These are phyloP conservation scores for Drosophila lacteicornis DNA, from an alignment of 1,140 invertebrate species.

Conservation along the genomic window DNA sequence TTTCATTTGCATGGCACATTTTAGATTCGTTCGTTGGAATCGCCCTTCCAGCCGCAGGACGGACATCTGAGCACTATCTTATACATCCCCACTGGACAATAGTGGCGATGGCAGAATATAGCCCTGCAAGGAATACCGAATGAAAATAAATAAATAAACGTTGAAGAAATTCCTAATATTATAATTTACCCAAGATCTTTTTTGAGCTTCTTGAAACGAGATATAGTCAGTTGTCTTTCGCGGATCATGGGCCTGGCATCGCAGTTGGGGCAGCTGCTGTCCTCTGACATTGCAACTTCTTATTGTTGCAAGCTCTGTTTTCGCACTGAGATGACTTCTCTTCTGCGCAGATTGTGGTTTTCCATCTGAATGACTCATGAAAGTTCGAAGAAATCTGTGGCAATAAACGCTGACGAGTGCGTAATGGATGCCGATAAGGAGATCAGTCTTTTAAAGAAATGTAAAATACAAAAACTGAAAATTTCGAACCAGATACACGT, in stretches of 20 bases:
- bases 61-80: neutral
- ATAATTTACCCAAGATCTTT: neutral
- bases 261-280: constrained; percentile 1
- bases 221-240: constrained; percentile 1
- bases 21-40: neutral
- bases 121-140: neutral
- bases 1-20: neutral
- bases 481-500: too few relatives aligned
- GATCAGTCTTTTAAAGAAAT: too few relatives aligned
- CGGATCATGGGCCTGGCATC: neutral
- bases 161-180: neutral
- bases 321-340: neutral
- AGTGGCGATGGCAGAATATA: neutral
- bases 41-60: neutral
- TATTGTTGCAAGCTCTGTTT: neutral
- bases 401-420: neutral
- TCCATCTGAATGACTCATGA: neutral
- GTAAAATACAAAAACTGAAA: too few relatives aligned
- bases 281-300: neutral
- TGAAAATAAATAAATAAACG: neutral
- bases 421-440: neutral
- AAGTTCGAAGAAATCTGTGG: neutral
- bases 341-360: neutral
- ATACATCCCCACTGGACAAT: constrained; percentile 7
- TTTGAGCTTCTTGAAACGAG: neutral